Evolutionary conservation across 1,140 invertebrate genomes (phyloP).

Genomic region (Aphelenchoides avenae): DNA sequence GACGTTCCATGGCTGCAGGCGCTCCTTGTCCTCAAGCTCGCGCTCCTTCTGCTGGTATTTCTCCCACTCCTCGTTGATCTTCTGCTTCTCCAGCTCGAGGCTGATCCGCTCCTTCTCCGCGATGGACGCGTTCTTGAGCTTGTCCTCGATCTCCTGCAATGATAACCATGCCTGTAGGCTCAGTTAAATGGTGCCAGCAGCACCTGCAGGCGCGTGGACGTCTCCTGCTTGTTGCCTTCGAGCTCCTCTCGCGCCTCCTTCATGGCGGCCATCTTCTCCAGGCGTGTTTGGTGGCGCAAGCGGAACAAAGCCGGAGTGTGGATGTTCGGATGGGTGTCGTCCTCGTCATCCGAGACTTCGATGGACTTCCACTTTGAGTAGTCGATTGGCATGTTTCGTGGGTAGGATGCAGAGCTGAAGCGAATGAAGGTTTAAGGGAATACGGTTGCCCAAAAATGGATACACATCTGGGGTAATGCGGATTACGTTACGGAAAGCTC

Average conservation of each 20-base stretch:
- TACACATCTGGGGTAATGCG: too few relatives aligned
- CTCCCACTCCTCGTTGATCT: constrained; percentile 64
- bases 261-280: constrained; percentile 88
- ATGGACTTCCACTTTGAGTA: constrained; percentile 48
- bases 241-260: constrained; percentile 69
- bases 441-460: too few relatives aligned
- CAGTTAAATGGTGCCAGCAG: neutral
- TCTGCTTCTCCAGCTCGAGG: constrained; percentile 63
- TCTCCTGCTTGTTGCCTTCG: constrained; percentile 23
- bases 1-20: constrained; percentile 83
- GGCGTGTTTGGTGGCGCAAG: constrained; percentile 91
- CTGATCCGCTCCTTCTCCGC: constrained; percentile 52
- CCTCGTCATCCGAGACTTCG: constrained; percentile 61
- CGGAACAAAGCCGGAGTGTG: constrained; percentile 90
- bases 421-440: too few relatives aligned
- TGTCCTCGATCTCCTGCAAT: constrained; percentile 43
- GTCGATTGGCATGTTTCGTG: constrained; percentile 49
- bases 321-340: constrained; percentile 99
- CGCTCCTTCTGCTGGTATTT: constrained; percentile 67
- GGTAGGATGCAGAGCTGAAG: too few relatives aligned
- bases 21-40: constrained; percentile 84
- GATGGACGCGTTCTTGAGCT: constrained; percentile 20
- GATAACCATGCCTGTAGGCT: neutral
- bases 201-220: constrained; percentile 29
- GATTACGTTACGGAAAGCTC: too few relatives aligned